phyloP scores from a whole-genome alignment of 2,888 invertebrate genomes.

The Oxyteleia sp. region DNA sequence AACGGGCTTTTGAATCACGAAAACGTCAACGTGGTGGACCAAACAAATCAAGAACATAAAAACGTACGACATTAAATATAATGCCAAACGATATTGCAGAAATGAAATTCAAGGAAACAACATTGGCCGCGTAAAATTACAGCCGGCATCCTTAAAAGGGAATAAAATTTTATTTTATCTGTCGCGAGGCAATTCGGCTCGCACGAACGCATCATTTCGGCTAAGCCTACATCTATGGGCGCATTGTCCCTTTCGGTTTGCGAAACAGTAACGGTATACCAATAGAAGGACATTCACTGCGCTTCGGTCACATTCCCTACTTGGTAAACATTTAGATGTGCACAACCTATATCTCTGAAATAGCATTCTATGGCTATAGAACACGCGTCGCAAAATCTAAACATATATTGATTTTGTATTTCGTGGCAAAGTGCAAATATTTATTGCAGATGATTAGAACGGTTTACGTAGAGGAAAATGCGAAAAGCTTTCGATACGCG shows the following conservation, averaged over 20 bases:
- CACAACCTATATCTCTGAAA: conserved; percentile 54
- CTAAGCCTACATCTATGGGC: conserved; percentile 73
- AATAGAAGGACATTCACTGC: conserved; percentile 64
- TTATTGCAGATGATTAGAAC: conserved; percentile 15
- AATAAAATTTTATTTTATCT: conserved; percentile 86
- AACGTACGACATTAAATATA: conserved; percentile 58
- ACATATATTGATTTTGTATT: conserved; percentile 50
- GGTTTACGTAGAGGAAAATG: not conserved
- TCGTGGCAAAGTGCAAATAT: conserved; percentile 29
- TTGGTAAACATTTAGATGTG: conserved; percentile 66
- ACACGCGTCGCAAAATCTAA: conserved; percentile 50
- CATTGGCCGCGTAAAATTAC: conserved; percentile 83
- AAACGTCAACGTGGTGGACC: not conserved
- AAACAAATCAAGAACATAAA: not conserved
- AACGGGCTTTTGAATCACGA: not conserved
- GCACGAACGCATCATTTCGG: conserved; percentile 65
- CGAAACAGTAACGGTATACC: conserved; percentile 62
- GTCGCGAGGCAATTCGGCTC: conserved; percentile 77
- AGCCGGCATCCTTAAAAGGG: conserved; percentile 77
- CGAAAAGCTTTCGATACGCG: not conserved
- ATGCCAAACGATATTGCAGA: conserved; percentile 45
- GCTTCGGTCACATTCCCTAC: conserved; percentile 49
- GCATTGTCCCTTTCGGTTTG: conserved; percentile 68
- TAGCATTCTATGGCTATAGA: conserved; percentile 41
- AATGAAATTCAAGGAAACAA: conserved; percentile 76